These are phyloP conservation scores for Myotis planiceps DNA, from an alignment of 2,797 vertebrate genomes.

Conservation along the genomic window DNA sequence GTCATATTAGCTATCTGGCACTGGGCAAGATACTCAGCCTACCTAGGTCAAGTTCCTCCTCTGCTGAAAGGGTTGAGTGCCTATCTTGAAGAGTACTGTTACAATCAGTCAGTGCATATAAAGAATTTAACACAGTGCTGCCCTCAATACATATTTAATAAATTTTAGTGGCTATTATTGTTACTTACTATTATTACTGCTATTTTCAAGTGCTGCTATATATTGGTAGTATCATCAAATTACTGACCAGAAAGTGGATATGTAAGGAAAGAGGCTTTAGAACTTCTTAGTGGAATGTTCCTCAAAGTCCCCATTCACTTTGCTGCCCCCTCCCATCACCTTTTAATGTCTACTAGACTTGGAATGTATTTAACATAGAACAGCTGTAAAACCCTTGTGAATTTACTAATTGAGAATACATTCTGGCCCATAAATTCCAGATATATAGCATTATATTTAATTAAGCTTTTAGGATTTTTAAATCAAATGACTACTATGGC, in stretches of 20 bases:
- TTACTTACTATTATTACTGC: not conserved
- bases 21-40: not conserved
- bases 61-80: not conserved
- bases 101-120: not conserved
- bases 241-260: not conserved
- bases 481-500: not conserved
- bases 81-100: not conserved
- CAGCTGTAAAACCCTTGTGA: not conserved
- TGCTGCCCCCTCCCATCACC: not conserved
- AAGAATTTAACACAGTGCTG: not conserved
- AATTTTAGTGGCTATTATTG: not conserved
- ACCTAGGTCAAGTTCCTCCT: not conserved
- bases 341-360: not conserved
- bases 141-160: not conserved
- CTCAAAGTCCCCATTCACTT: not conserved
- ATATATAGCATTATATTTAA: not conserved
- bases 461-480: not conserved
- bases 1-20: not conserved
- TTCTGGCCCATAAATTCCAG: not conserved
- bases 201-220: not conserved
- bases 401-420: slow-evolving; percentile 5
- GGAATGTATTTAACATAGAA: slow-evolving; percentile 10
- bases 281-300: not conserved
- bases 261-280: not conserved
- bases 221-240: not conserved